Evolutionary conservation across 2,797 vertebrate species (phyloP), one percentile per base, ranked within the genome.

Genomic region (Heteromormyrus szaboi): DNA sequence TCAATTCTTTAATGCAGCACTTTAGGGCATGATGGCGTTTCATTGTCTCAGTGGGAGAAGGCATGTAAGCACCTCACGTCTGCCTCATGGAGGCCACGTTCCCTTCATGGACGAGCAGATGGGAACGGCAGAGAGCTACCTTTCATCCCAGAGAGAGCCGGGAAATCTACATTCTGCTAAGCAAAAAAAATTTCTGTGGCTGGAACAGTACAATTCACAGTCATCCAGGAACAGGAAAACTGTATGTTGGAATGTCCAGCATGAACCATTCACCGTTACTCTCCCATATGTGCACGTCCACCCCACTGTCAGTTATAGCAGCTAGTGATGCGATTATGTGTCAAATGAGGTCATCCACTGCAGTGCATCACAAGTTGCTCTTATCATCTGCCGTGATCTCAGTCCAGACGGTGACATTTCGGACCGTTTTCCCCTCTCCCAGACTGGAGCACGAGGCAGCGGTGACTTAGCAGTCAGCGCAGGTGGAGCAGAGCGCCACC

Each of bases 1-100:
- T 94, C 94, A 93, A 72, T 90, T 93, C 91, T 94, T 95, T 93
- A 92, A 91, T 93, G 94, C 92, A 88, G 90, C 94, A 94, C 90
- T 90, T 94, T 91, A 91, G 92, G 94, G 93, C 50, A 93, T 94
- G 94, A 95, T 94, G 93, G 94, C 94, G 93, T 94, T 92, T 91
- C 91, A 22, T 87, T 92, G 92, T 92, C 93, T 94, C 92, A 90
- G 92, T 90, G 92, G 93, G 92, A 94, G 93, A 92, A 90, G 89
- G 89, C 91, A 94, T 94, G 95, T 93, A 93, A 94, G 95, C 92
- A 90, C 92, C 92, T 93, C 93, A 94, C 94, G 92, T 93, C 41
- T 95, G 90, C 88, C 91, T 90, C 93, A 90, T 72, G 54, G 88
- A 90, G 90, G 88, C 86, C 17, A n/a, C 51, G 29, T 51, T 3